These are phyloP conservation scores for Styela clava DNA, from an alignment of 23 tunicate species.

Conservation along the genomic window DNA sequence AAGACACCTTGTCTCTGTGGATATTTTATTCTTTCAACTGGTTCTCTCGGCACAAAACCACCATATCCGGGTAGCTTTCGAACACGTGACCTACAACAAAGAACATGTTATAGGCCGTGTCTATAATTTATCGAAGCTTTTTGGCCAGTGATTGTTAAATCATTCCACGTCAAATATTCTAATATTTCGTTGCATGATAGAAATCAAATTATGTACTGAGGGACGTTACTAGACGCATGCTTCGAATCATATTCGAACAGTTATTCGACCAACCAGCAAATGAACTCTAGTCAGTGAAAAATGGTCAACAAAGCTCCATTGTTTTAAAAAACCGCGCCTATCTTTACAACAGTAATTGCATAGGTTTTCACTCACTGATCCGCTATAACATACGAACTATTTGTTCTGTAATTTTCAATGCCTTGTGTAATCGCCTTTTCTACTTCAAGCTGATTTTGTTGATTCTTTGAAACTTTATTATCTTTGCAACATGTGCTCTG, in stretches of 20 bases:
- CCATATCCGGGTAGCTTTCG: constrained; percentile 62
- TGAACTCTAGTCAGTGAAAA: too few species aligned
- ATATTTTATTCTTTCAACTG: constrained; percentile 42
- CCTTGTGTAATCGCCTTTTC: background rate
- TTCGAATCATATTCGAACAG: too few species aligned
- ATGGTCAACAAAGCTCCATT: too few species aligned
- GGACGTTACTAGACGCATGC: too few species aligned
- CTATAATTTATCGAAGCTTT: background rate
- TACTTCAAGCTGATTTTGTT: background rate
- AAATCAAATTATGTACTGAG: too few species aligned
- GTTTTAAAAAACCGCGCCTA: too few species aligned
- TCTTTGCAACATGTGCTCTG: background rate
- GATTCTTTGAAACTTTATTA: background rate
- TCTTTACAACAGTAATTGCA: too few species aligned
- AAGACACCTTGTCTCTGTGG: constrained; percentile 16
- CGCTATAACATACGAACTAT: background rate
- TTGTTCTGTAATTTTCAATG: background rate
- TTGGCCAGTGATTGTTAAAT: background rate
- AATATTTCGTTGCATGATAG: background rate
- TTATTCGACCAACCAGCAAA: too few species aligned
- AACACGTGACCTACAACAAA: constrained; percentile 39
- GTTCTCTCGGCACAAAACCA: constrained; percentile 76
- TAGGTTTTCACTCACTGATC: background rate
- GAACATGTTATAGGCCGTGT: background rate
- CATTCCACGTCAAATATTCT: background rate